These are phyloP conservation scores for Psophia crepitans DNA, from an alignment of 2,113 vertebrate species.

Conservation along the genomic window DNA sequence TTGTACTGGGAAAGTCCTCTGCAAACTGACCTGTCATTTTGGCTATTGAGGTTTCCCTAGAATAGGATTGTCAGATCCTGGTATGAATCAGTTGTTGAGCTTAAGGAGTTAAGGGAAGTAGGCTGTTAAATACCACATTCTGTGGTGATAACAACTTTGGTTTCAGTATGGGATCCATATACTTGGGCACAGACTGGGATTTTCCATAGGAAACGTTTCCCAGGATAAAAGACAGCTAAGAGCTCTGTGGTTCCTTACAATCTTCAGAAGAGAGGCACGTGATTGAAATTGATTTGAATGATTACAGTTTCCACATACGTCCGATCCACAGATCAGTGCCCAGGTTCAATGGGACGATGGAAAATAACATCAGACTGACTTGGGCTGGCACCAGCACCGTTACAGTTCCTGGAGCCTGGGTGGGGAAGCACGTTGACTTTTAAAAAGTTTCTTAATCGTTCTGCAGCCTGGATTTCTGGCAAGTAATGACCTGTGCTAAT, in stretches of 20 bases:
- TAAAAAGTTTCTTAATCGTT: not conserved
- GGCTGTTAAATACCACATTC: not conserved
- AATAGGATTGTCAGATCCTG: not conserved
- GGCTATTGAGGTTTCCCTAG: not conserved
- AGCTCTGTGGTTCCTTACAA: not conserved
- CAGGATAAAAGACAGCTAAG: not conserved
- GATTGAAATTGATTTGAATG: slow-evolving; percentile 4
- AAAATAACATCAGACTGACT: slow-evolving; percentile 36
- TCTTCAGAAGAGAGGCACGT: not conserved
- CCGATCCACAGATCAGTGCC: slow-evolving; percentile 52
- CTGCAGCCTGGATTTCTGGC: not conserved
- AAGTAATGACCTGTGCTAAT: not conserved
- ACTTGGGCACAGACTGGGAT: not conserved
- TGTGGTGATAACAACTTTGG: not conserved
- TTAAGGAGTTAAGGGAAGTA: not conserved
- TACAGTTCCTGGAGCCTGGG: not conserved
- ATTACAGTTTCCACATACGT: slow-evolving; percentile 64
- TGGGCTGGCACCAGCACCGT: slow-evolving; percentile 10
- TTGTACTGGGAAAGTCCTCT: not conserved
- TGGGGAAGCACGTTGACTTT: not conserved
- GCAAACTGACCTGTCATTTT: not conserved
- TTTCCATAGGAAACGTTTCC: slow-evolving; percentile 33
- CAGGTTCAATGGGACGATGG: slow-evolving; percentile 37
- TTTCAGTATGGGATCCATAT: not conserved
- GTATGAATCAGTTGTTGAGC: not conserved